A percentile compares a stretch with the other conserved stretches of the same genome.
Evolutionary conservation across 2,797 vertebrate genomes (phyloP).

Genomic region (Cossypha polioptera): DNA sequence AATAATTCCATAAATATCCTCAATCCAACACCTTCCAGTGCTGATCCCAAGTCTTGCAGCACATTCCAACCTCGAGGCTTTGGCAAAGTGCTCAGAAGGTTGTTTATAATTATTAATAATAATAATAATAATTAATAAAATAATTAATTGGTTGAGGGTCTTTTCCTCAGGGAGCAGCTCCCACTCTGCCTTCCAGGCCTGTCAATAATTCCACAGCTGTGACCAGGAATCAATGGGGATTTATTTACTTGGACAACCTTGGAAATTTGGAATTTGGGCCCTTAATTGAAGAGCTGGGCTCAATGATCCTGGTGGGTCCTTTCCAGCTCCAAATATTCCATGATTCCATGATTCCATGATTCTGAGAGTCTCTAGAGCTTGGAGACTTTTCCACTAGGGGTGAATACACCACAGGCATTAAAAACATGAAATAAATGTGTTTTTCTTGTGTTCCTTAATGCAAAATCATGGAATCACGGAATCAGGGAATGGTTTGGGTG

Average conservation of each 20-base stretch:
- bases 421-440: neutral
- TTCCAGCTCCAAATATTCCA: neutral
- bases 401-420: fast-evolving
- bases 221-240: fast-evolving
- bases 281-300: neutral
- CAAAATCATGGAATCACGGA: neutral
- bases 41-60: neutral
- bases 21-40: fast-evolving
- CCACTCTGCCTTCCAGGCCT: neutral
- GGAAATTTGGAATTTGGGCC: neutral
- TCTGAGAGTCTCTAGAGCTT: neutral
- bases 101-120: neutral
- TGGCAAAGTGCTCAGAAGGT: neutral
- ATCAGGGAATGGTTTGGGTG: neutral
- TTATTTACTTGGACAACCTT: neutral
- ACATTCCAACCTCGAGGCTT: fast-evolving
- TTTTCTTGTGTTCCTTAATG: neutral
- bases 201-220: neutral
- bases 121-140: neutral
- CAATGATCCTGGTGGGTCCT: neutral
- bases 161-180: neutral
- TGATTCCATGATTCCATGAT: fast-evolving
- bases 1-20: neutral
- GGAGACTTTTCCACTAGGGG: neutral
- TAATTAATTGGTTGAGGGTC: neutral